These are phyloP conservation scores for Drosophila mimica DNA, from an alignment of 2,888 invertebrate species.

Conservation along the genomic window DNA sequence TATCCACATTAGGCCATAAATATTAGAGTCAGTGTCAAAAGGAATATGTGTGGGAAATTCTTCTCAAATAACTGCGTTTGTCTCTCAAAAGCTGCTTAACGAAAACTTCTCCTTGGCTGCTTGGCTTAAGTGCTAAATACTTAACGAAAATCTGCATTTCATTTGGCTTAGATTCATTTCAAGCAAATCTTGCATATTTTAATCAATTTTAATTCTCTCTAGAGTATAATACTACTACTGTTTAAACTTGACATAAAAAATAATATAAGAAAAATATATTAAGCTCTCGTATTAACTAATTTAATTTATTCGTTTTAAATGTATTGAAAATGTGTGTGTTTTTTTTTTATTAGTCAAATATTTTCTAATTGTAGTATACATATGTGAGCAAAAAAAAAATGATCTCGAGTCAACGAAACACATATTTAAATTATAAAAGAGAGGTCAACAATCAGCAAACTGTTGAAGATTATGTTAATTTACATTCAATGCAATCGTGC, in stretches of 20 bases:
- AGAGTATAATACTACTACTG: not conserved
- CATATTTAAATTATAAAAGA: too few relatives aligned
- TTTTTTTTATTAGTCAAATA: not conserved
- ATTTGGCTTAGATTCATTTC: not conserved
- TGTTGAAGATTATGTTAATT: too few relatives aligned
- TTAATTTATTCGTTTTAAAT: too few relatives aligned
- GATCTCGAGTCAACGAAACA: too few relatives aligned
- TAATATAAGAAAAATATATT: not conserved
- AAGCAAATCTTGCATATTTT: not conserved
- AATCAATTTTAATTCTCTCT: not conserved
- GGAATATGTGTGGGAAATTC: slow-evolving; percentile 58
- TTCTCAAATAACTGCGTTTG: slow-evolving; percentile 28
- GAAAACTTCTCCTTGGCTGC: not conserved
- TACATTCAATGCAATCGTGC: too few relatives aligned
- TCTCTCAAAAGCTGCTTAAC: slow-evolving; percentile 3
- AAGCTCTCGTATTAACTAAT: not conserved
- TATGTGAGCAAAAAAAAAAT: too few relatives aligned
- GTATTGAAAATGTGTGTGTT: too few relatives aligned
- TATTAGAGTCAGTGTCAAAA: slow-evolving; percentile 65
- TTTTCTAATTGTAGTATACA: not conserved
- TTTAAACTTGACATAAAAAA: not conserved
- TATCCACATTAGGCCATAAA: slow-evolving; percentile 55
- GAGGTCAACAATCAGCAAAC: not conserved
- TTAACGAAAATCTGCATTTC: not conserved
- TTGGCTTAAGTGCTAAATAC: not conserved